These are phyloP conservation scores for Planococcus citri DNA, from an alignment of 1,140 invertebrate species.

Conservation along the genomic window DNA sequence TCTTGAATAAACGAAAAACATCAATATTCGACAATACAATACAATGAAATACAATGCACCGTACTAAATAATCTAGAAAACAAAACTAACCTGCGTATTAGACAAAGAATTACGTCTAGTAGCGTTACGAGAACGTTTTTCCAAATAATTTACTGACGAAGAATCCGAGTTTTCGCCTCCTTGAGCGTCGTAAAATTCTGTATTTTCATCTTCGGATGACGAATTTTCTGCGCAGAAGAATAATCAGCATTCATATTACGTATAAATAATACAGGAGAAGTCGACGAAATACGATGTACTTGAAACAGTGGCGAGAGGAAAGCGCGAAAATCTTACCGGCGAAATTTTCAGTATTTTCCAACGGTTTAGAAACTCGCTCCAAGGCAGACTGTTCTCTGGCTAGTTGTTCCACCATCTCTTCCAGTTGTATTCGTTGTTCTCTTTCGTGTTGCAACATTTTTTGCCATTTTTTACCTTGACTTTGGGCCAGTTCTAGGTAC, in stretches of 20 bases:
- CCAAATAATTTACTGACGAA: conserved; percentile 22
- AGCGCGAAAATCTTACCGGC: not conserved
- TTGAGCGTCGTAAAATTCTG: conserved; percentile 82
- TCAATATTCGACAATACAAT: not conserved
- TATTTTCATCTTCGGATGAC: conserved; percentile 39
- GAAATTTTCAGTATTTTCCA: not conserved
- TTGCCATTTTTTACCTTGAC: conserved; percentile 78
- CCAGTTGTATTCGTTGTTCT: conserved; percentile 82
- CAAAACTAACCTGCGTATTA: conserved; percentile 11
- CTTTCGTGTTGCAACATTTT: conserved; percentile 85
- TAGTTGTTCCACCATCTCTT: conserved; percentile 94
- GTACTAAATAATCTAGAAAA: not conserved
- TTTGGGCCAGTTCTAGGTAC: conserved; percentile 73
- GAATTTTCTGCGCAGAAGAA: conserved; percentile 30
- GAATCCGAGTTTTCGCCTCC: conserved; percentile 43
- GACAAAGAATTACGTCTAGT: conserved; percentile 22
- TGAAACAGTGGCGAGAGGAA: too few relatives aligned
- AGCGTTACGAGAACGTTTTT: conserved; percentile 20
- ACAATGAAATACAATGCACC: not conserved
- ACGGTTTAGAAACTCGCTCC: conserved; percentile 54
- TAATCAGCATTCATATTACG: too few relatives aligned
- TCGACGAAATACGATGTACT: too few relatives aligned
- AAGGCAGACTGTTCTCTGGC: conserved; percentile 91
- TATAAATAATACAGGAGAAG: not conserved
- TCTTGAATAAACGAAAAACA: not conserved